A percentile compares a stretch with the other conserved stretches of the same genome.
Evolutionary conservation across 2,888 invertebrate genomes (phyloP).

Genomic region (Meteorus colon): DNA sequence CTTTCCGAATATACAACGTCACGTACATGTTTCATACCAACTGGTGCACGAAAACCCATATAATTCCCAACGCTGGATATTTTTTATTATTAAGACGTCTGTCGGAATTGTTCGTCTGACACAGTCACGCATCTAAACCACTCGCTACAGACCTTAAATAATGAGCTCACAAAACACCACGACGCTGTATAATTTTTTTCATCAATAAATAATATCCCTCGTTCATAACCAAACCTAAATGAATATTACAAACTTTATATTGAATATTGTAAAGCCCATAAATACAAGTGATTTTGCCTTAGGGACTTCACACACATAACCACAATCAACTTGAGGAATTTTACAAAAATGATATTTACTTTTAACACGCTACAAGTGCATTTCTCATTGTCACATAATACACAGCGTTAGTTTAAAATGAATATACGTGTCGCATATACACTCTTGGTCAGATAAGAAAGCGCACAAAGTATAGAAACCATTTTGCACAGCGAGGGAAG

Average conservation of each 20-base stretch:
- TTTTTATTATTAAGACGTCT: constrained; percentile 13
- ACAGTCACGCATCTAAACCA: not conserved
- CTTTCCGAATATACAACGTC: not conserved
- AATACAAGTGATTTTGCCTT: not conserved
- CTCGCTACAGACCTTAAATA: not conserved
- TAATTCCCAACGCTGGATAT: not conserved
- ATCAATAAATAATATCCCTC: not conserved
- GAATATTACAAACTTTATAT: not conserved
- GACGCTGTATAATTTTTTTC: not conserved
- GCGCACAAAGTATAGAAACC: constrained; percentile 11
- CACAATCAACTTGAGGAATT: constrained; percentile 15
- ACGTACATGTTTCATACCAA: constrained; percentile 11
- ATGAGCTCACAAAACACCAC: not conserved
- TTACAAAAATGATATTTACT: constrained; percentile 1
- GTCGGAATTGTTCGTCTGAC: not conserved
- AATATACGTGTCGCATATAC: not conserved
- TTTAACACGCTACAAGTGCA: constrained; percentile 17
- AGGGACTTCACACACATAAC: not conserved
- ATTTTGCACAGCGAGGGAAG: constrained; percentile 26
- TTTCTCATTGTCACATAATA: constrained; percentile 15
- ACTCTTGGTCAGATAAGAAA: constrained; percentile 24
- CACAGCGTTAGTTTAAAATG: not conserved
- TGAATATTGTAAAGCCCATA: not conserved
- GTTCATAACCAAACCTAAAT: not conserved
- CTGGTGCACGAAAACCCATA: not conserved